A percentile compares a stretch with the other conserved stretches of the same genome.
phyloP scores from a whole-genome alignment of 2,888 invertebrate species.

The Rosalia funebris region DNA sequence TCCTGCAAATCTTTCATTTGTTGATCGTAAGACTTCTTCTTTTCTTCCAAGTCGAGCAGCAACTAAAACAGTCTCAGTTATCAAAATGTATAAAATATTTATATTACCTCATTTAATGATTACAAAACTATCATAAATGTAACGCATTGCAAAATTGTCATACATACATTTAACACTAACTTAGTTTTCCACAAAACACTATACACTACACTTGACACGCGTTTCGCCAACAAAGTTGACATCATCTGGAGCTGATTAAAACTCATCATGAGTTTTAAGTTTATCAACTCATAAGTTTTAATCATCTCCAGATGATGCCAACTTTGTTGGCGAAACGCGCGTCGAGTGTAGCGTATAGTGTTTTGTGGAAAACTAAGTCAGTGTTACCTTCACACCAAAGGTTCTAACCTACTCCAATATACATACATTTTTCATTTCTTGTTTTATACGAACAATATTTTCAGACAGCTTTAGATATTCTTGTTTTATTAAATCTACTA shows the following conservation, averaged over 20 bases:
- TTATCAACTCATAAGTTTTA: neutral
- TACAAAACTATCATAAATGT: too few species aligned
- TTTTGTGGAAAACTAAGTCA: too few species aligned
- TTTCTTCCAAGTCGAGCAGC: conserved; percentile 3
- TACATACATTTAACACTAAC: too few species aligned
- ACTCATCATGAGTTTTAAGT: too few species aligned
- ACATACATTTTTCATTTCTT: conserved; percentile 22
- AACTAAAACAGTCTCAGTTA: conserved; percentile 13
- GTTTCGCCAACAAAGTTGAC: neutral
- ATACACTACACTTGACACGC: neutral
- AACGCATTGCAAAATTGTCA: too few species aligned
- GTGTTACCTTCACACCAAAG: too few species aligned
- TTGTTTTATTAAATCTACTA: neutral
- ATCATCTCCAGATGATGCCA: too few species aligned
- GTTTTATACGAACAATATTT: neutral
- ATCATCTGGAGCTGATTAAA: neutral
- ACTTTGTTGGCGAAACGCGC: too few species aligned
- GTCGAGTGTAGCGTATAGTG: too few species aligned
- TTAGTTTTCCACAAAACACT: too few species aligned
- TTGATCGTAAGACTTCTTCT: conserved; percentile 3
- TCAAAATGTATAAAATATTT: neutral
- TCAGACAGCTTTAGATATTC: neutral
- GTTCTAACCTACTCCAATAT: too few species aligned
- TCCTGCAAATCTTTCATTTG: conserved; percentile 13
- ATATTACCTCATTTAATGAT: neutral